Evolutionary conservation across 2,888 invertebrate species (phyloP), one percentile per base, ranked within the genome.

Genomic region (Microdon myrmicae): DNA sequence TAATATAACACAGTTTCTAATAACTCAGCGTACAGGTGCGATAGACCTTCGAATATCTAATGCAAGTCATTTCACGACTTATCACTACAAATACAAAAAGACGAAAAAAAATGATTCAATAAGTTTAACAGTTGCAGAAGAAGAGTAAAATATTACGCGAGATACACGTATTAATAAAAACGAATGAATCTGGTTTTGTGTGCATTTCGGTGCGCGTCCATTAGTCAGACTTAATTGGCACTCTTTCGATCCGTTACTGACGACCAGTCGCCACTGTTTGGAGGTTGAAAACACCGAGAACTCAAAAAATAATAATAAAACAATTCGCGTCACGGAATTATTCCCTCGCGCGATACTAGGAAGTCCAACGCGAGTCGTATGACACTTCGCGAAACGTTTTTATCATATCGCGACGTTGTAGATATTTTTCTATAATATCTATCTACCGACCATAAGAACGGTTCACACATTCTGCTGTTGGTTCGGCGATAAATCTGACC

Each of bases 201-300:
- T n/a, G n/a, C n/a, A n/a, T 47, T 31, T 47, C 34, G 31, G 31
- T 47, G 41, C 58, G 45, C 53, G 45, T 51, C 58, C 32, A 23
- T 38, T 43, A 51, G 38, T 49, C 45, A 32, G 41, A 56, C 41
- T 51, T 53, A 53, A 58, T 53, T 64, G 37, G 47, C 28, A 54
- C 34, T 32, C 45, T 49, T 37, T 41, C 64, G 51, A 51, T 64
- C 53, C 51, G 38, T 23, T 49, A 56, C 49, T 45, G 41, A 51
- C 14, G 49, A 37, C 38, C 51, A 23, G 31, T 31, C 64, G 43
- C 19, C 43, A 56, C 56, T 47, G 43, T 56, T 31, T 34, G 25
- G 16, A 39, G 47, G 22, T 13, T 41, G 34, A n/a, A 14, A 14
- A 7, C 17, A 12, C 25, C 35, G 19, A 3, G 16, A 6, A 10